Evolutionary conservation across 2,797 vertebrate species (phyloP), one percentile per base, ranked within the genome.

Genomic region (Lerista edwardsae): DNA sequence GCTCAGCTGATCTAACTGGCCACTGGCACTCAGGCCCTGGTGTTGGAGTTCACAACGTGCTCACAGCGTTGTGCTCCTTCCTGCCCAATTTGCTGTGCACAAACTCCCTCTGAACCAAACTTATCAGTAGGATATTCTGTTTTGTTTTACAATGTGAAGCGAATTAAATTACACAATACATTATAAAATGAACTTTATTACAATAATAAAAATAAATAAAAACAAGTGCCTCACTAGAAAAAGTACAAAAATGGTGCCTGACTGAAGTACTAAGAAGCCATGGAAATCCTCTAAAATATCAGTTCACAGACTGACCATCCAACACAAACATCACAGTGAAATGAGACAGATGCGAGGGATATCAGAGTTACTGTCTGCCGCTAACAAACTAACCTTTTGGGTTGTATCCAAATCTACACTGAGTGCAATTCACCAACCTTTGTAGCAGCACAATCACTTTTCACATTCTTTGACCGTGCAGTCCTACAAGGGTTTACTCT

Each of bases 141-240:
- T 57, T 10, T 23, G 23, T 57, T 10, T 9, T 2, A 19, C 21
- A n/a, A 15, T 27, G 41, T 55, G 29, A 10, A 8, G 44, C 11
- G 12, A 84, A 88, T 74, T 36, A 87, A 41, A 68, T 71, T 36
- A 85, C 36, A 69, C 55, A 84, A 76, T 31, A 75, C 69, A 87
- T 80, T 85, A 82, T 84, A 85, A 78, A 88, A 89, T 90, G 75
- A 86, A 86, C 86, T 94, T 93, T 94, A 94, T 92, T 94, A 90
- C 84, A 88, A 89, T 91, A 85, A 80, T 90, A 73, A n/a, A n/a
- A n/a, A 90, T 86, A 93, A 93, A 91, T 92, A 94, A 79, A 93
- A 31, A 91, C 88, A 87, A 88, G 86, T 81, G 90, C 85, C 84
- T 80, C 79, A 86, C 82, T 86, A 88, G 88, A 74, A 90, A 92